Percentiles rank a stretch among this genome's conserved stretches.
phyloP scores from a whole-genome alignment of 2,888 invertebrate species.

The Parnassius glacialis region DNA sequence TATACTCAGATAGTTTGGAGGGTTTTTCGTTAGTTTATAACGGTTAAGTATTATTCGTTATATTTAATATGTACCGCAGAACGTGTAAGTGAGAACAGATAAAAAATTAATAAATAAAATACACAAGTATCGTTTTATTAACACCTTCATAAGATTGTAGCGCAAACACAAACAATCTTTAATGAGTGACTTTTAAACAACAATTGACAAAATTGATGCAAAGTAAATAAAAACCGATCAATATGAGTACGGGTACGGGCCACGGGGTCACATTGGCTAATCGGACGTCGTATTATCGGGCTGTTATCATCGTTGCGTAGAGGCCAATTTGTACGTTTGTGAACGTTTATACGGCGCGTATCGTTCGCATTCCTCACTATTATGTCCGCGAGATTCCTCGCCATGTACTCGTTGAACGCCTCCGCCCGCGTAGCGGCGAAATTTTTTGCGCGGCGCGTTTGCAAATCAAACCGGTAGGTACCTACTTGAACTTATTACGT shows the following conservation, averaged over 20 bases:
- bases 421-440: slow-evolving; percentile 64
- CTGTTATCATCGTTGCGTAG: slow-evolving; percentile 57
- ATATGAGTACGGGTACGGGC: slow-evolving; percentile 2
- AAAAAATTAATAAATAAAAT: too few relatives aligned
- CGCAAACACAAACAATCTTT: too few relatives aligned
- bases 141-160: neutral
- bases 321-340: slow-evolving; percentile 49
- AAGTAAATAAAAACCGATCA: slow-evolving; percentile 5
- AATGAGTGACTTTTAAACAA: too few relatives aligned
- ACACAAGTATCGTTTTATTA: too few relatives aligned
- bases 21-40: slow-evolving; percentile 11
- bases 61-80: neutral
- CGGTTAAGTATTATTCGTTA: neutral
- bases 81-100: too few relatives aligned
- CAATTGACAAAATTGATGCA: too few relatives aligned
- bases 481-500: slow-evolving; percentile 37
- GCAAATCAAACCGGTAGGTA: slow-evolving; percentile 72
- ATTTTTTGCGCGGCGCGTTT: slow-evolving; percentile 68
- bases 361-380: slow-evolving; percentile 68
- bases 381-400: slow-evolving; percentile 68
- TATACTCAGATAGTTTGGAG: slow-evolving; percentile 9
- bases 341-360: slow-evolving; percentile 40
- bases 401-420: slow-evolving; percentile 47
- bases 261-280: slow-evolving; percentile 68
- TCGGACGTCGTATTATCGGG: slow-evolving; percentile 65